Conservation (phyloP, 1,140 invertebrate species). For the Drosophila nasuta region DNA sequence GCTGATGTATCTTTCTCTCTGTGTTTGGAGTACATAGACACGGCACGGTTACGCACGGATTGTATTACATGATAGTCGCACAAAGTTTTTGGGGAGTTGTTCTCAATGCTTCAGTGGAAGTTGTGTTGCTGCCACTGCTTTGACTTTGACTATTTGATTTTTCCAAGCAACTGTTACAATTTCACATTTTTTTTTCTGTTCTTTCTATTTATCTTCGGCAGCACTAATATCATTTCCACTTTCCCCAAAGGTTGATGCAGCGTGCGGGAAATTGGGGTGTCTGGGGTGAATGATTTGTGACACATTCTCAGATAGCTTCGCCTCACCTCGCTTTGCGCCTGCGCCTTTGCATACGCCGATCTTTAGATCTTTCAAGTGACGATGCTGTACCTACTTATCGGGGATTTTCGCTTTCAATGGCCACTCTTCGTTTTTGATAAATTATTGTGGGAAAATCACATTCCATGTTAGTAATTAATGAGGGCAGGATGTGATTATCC, state of each 20-base stretch:
- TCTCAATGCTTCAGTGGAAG: constrained; percentile 59
- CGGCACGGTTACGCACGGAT: constrained; percentile 73
- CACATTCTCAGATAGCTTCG: constrained; percentile 56
- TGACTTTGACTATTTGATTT: constrained; percentile 51
- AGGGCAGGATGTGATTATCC: background rate
- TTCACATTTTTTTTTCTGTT: constrained; percentile 29
- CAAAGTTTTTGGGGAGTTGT: constrained; percentile 18
- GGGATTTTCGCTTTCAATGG: constrained; percentile 27
- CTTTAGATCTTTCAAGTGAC: constrained; percentile 2
- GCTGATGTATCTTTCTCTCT: constrained; percentile 9
- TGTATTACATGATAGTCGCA: constrained; percentile 63
- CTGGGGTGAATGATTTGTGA: constrained; percentile 76
- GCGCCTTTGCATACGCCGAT: constrained; percentile 23
- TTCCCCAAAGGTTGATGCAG: constrained; percentile 38
- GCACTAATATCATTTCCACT: constrained; percentile 74
- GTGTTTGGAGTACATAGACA: constrained; percentile 18
- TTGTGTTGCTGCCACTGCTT: constrained; percentile 8
- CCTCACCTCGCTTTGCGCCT: constrained; percentile 32
- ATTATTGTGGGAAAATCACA: constrained; percentile 69
- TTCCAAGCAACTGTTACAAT: constrained; percentile 78
- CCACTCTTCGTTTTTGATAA: constrained; percentile 56
- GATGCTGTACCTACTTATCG: constrained; percentile 13
- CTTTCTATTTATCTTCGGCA: constrained; percentile 68
- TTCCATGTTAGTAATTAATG: background rate
- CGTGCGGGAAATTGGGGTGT: constrained; percentile 15